Percentiles rank a stretch among this genome's conserved stretches.
Evolutionary conservation across 2,113 vertebrate species (phyloP).

Genomic region (Tychaedon coryphoeus): DNA sequence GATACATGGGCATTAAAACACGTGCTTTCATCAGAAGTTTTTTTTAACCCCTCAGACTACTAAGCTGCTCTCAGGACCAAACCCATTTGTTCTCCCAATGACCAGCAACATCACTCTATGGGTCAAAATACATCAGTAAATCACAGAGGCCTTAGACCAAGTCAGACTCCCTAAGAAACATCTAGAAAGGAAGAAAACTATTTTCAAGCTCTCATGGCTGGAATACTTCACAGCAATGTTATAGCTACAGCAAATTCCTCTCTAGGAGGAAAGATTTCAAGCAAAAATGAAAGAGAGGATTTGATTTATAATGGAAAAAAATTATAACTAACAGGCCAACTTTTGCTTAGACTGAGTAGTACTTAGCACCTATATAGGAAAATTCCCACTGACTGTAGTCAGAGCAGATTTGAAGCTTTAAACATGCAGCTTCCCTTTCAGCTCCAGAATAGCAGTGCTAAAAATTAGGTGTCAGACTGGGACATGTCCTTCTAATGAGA

Average conservation of each 20-base stretch:
- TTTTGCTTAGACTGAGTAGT: constrained; percentile 54
- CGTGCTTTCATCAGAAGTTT: not conserved
- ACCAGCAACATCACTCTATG: not conserved
- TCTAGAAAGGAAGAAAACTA: not conserved
- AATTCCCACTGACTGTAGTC: constrained; percentile 50
- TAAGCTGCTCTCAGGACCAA: not conserved
- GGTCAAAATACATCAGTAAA: not conserved
- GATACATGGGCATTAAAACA: not conserved
- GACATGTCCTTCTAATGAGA: not conserved
- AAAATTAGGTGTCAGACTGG: constrained; percentile 45
- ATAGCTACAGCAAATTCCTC: not conserved
- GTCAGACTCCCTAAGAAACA: not conserved
- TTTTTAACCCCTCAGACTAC: not conserved
- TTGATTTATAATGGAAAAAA: constrained; percentile 46
- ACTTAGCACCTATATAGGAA: constrained; percentile 60
- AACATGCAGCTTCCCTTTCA: not conserved
- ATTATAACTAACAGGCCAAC: not conserved
- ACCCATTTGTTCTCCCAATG: not conserved
- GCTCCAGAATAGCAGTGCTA: not conserved
- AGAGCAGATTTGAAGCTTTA: constrained; percentile 22
- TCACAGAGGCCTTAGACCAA: not conserved
- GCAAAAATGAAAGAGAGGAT: constrained; percentile 27
- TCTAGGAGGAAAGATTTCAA: not conserved
- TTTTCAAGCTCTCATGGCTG: not conserved
- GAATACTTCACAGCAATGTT: not conserved